A percentile compares a stretch with the other conserved stretches of the same genome.
Evolutionary conservation across 2,113 vertebrate genomes (phyloP).

Genomic region (Oncorhynchus kisutch): DNA sequence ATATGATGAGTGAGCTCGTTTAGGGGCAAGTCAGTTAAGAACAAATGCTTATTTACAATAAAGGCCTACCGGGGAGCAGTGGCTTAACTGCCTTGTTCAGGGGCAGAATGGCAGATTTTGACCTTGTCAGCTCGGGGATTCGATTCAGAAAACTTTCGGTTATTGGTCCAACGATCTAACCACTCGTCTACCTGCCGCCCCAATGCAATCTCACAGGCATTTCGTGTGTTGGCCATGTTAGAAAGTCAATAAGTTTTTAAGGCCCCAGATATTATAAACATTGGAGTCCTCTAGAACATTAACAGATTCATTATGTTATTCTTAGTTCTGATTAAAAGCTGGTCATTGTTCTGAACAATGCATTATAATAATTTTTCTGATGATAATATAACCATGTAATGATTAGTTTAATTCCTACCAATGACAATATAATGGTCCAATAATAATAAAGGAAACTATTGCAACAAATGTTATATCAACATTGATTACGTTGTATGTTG

Average conservation of each 20-base stretch:
- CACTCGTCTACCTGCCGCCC: too few species aligned
- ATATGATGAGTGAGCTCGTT: too few species aligned
- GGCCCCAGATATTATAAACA: neutral
- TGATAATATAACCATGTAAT: neutral
- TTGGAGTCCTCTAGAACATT: neutral
- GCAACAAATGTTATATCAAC: neutral
- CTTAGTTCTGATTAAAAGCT: neutral
- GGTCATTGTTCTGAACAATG: neutral
- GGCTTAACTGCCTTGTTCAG: too few species aligned
- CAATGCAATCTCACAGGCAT: neutral
- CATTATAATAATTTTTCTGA: neutral
- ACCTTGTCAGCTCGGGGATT: too few species aligned
- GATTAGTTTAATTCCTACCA: neutral
- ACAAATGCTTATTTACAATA: too few species aligned
- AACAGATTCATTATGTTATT: neutral
- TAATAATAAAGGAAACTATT: neutral
- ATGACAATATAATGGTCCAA: neutral
- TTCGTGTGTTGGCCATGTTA: neutral
- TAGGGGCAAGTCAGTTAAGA: too few species aligned
- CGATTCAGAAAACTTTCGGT: too few species aligned
- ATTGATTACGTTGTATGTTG: neutral
- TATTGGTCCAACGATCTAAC: too few species aligned
- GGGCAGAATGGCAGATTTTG: too few species aligned
- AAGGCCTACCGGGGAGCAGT: too few species aligned
- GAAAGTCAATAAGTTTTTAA: neutral